A percentile compares a stretch with the other conserved stretches of the same genome.
Evolutionary conservation across 2,888 invertebrate genomes (phyloP).

Genomic region (Salticus scenicus): DNA sequence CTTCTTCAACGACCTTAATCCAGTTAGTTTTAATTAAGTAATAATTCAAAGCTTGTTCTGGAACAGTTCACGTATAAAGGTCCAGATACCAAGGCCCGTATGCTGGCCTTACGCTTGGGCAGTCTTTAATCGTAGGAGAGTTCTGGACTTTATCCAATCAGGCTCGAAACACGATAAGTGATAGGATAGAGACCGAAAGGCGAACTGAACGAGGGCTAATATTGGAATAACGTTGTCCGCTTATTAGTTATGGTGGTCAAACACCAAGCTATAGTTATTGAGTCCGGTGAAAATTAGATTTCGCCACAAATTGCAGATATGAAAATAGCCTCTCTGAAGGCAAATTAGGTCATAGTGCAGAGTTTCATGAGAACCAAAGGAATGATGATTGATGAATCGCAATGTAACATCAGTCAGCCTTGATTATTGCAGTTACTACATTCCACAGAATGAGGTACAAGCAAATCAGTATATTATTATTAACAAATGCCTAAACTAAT

Average conservation of each 20-base stretch:
- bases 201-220: not conserved
- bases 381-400: too few species aligned
- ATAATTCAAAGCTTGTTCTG: conserved; percentile 12
- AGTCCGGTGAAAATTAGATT: not conserved
- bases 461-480: too few species aligned
- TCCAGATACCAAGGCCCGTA: not conserved
- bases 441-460: too few species aligned
- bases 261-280: not conserved
- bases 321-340: too few species aligned
- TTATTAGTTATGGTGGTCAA: conserved; percentile 15
- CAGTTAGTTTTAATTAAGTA: conserved; percentile 12
- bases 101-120: not conserved
- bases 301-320: too few species aligned
- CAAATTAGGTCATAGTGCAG: too few species aligned
- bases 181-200: not conserved
- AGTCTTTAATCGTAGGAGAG: not conserved
- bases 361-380: too few species aligned
- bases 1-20: conserved; percentile 12
- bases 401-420: too few species aligned
- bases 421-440: too few species aligned
- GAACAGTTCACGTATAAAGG: conserved; percentile 1
- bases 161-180: conserved; percentile 12
- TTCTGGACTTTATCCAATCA: conserved; percentile 10
- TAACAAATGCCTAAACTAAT: too few species aligned
- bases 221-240: conserved; percentile 12